A percentile compares a stretch with the other conserved stretches of the same genome.
These are phyloP conservation scores for Octodonta nipae DNA, from an alignment of 2,888 invertebrate genomes.

Conservation along the genomic window DNA sequence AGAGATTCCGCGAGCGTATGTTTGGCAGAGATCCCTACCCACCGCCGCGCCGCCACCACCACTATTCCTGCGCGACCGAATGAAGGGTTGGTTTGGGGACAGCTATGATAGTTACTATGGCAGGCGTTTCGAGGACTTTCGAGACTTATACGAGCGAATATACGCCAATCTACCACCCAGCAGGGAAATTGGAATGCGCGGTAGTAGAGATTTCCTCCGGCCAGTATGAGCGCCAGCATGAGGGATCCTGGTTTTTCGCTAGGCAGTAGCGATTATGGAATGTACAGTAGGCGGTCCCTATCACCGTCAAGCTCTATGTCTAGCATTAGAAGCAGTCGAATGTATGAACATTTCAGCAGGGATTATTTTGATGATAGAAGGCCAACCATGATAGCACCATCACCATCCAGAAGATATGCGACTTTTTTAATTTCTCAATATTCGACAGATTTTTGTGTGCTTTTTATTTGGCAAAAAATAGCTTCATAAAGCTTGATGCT, in stretches of 20 bases:
- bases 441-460: no score
- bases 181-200: slow-evolving; percentile 31
- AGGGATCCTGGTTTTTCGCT: slow-evolving; percentile 49
- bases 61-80: slow-evolving; percentile 80
- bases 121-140: slow-evolving; percentile 62
- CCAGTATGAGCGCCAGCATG: slow-evolving; percentile 56
- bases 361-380: slow-evolving; percentile 79
- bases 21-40: slow-evolving; percentile 82
- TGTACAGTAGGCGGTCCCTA: slow-evolving; percentile 73
- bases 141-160: slow-evolving; percentile 69
- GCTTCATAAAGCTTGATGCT: no score
- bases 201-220: slow-evolving; percentile 52
- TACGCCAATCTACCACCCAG: slow-evolving; percentile 48
- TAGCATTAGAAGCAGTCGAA: slow-evolving; percentile 41
- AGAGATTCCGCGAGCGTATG: slow-evolving; percentile 75
- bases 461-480: no score
- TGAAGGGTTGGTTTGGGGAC: slow-evolving; percentile 80
- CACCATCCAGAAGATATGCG: slow-evolving; percentile 75
- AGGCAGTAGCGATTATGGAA: slow-evolving; percentile 49
- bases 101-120: slow-evolving; percentile 72
- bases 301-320: slow-evolving; percentile 42
- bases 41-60: slow-evolving; percentile 80
- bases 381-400: slow-evolving; percentile 68
- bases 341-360: slow-evolving; percentile 79
- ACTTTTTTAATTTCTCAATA: no score